These are phyloP conservation scores for Musca vetustissima DNA, from an alignment of 1,140 invertebrate species.

Conservation along the genomic window DNA sequence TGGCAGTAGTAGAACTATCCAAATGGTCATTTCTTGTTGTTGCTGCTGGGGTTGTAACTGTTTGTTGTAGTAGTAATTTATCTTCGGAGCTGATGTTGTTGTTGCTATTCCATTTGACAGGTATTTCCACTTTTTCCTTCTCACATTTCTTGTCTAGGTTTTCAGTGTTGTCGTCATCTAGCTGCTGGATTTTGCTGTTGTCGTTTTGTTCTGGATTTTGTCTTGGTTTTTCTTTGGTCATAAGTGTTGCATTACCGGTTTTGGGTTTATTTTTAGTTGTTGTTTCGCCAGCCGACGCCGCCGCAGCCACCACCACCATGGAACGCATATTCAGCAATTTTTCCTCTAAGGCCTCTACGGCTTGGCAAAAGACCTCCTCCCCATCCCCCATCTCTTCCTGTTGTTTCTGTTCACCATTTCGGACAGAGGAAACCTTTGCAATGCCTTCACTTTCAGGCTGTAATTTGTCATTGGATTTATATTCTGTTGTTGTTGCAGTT, in stretches of 20 bases:
- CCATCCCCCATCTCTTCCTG: neutral
- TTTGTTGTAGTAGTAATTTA: slow-evolving; percentile 8
- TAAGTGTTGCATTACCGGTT: slow-evolving; percentile 26
- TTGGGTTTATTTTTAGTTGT: slow-evolving; percentile 34
- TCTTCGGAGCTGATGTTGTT: neutral
- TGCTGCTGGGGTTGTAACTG: slow-evolving; percentile 2
- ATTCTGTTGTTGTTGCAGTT: neutral
- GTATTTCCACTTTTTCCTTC: slow-evolving; percentile 19
- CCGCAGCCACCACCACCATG: slow-evolving; percentile 24
- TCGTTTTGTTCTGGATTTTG: neutral
- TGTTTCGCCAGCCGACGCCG: slow-evolving; percentile 22
- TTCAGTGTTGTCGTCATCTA: neutral
- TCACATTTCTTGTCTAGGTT: slow-evolving; percentile 1
- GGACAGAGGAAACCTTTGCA: slow-evolving; percentile 7
- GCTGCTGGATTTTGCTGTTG: neutral
- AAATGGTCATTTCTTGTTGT: slow-evolving; percentile 5
- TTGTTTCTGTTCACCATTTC: neutral
- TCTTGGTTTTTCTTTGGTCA: slow-evolving; percentile 9
- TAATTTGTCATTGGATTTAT: neutral
- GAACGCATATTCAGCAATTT: slow-evolving; percentile 28
- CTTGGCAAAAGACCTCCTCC: too few species aligned
- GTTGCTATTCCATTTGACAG: neutral
- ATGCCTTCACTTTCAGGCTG: neutral
- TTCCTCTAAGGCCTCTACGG: neutral
- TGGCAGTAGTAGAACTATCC: too few species aligned